A percentile compares a stretch with the other conserved stretches of the same genome.
phyloP scores from a whole-genome alignment of 2,113 vertebrate genomes.

The Seriola dumerili region DNA sequence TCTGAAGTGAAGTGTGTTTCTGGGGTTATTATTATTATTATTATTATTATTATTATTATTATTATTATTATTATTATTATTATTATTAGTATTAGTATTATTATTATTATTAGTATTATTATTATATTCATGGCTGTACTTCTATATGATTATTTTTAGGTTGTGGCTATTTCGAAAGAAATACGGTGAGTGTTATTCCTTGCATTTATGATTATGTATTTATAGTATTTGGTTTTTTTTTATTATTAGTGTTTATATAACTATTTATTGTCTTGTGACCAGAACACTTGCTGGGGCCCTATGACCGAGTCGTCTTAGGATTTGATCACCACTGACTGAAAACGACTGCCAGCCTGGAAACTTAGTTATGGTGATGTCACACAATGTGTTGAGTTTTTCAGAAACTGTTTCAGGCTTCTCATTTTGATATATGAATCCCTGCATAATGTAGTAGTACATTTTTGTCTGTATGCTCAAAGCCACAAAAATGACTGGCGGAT shows the following conservation, averaged over 20 bases:
- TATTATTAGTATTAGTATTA: too few species aligned
- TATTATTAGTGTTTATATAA: too few species aligned
- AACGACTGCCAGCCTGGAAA: background rate
- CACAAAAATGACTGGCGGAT: background rate
- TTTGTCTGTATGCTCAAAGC: background rate
- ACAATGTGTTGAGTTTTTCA: background rate
- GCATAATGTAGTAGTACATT: background rate
- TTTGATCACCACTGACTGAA: background rate
- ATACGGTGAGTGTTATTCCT: background rate
- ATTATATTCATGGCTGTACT: conserved; percentile 6
- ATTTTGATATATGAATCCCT: background rate
- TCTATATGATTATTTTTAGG: conserved; percentile 45
- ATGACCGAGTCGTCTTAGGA: background rate
- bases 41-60: too few species aligned
- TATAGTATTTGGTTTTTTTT: background rate
- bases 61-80: too few species aligned
- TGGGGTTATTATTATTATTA: too few species aligned
- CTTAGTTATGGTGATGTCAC: too few species aligned
- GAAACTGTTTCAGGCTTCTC: background rate
- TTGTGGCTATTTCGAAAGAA: rapidly evolving
- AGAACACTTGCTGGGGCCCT: rapidly evolving
- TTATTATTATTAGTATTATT: too few species aligned
- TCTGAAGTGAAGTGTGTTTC: too few species aligned
- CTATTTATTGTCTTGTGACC: background rate
- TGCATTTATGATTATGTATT: background rate